These are phyloP conservation scores for Chaenodraco wilsoni DNA, from an alignment of 2,797 vertebrate species.

Conservation along the genomic window DNA sequence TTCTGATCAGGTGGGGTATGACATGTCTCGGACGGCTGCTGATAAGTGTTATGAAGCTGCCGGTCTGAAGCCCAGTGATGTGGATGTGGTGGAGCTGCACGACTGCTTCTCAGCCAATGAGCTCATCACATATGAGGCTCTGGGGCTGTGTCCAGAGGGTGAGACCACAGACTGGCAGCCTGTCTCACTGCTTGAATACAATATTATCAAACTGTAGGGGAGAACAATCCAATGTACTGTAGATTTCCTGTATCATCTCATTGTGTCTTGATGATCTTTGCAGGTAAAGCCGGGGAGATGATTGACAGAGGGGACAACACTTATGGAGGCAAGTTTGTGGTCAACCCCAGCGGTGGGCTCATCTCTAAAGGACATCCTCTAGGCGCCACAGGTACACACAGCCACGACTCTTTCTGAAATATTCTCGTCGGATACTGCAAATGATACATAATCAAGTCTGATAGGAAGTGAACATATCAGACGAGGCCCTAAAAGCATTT, in stretches of 20 bases:
- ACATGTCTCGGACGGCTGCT: conserved; percentile 91
- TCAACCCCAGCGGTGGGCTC: conserved; percentile 97
- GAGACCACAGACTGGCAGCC: conserved; percentile 28
- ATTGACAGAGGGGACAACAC: conserved; percentile 97
- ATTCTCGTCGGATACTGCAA: neutral
- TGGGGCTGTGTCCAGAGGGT: conserved; percentile 95
- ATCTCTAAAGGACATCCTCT: conserved; percentile 98
- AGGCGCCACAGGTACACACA: conserved; percentile 93
- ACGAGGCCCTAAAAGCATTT: neutral
- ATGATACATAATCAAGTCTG: neutral
- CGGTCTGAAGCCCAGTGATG: conserved; percentile 86
- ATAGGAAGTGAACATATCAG: neutral
- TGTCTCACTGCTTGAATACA: neutral
- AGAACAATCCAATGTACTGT: too few relatives aligned
- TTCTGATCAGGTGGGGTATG: conserved; percentile 89
- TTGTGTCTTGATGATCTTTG: neutral
- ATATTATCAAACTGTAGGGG: neutral
- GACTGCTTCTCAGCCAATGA: conserved; percentile 97
- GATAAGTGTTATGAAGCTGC: conserved; percentile 85
- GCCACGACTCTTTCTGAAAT: conserved; percentile 5
- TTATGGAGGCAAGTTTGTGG: conserved; percentile 95
- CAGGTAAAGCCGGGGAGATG: conserved; percentile 91
- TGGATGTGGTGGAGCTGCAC: conserved; percentile 95
- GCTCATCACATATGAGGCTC: conserved; percentile 94
- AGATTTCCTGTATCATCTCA: neutral